A percentile compares a stretch with the other conserved stretches of the same genome.
Evolutionary conservation across 2,797 vertebrate genomes (phyloP).

Genomic region (Danio choprae): DNA sequence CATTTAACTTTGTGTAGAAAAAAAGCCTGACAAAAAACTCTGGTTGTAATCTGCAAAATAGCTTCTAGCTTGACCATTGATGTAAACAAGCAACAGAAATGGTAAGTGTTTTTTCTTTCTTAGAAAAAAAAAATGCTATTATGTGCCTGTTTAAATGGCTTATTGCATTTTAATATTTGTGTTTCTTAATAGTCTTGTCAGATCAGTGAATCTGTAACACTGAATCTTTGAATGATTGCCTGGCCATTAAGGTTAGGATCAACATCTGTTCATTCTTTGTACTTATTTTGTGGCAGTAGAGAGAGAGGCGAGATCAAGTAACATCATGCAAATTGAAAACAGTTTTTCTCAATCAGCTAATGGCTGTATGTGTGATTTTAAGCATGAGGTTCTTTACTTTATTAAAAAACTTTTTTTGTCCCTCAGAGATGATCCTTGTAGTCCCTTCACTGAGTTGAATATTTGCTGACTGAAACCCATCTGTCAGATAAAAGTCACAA

Average conservation of each 20-base stretch:
- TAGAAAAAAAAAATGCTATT: neutral
- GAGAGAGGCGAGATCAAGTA: neutral
- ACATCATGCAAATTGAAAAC: neutral
- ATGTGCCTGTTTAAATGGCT: neutral
- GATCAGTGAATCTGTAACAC: neutral
- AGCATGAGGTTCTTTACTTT: neutral
- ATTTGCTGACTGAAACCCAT: too few relatives aligned
- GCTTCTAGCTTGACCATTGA: neutral
- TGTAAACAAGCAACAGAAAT: neutral
- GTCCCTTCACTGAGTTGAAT: too few relatives aligned
- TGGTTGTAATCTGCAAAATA: neutral
- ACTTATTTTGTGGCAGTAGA: neutral
- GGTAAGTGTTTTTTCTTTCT: neutral
- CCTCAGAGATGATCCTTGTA: too few relatives aligned
- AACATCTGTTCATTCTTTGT: neutral
- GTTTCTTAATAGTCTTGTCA: conserved; percentile 2
- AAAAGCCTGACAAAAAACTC: neutral
- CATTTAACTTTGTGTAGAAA: neutral
- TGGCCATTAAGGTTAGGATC: neutral
- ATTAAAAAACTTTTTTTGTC: neutral
- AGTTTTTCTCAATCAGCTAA: neutral
- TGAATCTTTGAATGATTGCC: neutral
- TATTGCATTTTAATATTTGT: neutral
- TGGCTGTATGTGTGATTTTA: neutral
- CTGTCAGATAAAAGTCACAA: too few relatives aligned